These are phyloP conservation scores for Mustelus asterias DNA, from an alignment of 2,113 vertebrate genomes.

Conservation along the genomic window DNA sequence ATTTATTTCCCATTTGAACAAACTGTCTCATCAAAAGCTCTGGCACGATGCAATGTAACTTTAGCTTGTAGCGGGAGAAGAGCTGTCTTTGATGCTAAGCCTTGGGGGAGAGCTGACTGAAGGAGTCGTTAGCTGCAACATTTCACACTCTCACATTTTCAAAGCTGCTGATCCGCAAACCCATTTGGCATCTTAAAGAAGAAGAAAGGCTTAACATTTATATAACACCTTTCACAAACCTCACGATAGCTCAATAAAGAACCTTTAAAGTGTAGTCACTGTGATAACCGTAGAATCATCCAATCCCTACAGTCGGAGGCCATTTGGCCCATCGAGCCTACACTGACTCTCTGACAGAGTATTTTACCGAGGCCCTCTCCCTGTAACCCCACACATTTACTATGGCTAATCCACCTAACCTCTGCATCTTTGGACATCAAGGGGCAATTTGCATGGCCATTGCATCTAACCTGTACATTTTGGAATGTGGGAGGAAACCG, in stretches of 20 bases:
- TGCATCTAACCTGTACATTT: no score
- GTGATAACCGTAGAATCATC: background rate
- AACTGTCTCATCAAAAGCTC: background rate
- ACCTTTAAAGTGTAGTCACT: background rate
- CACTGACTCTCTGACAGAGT: no score
- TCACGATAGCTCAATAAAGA: background rate
- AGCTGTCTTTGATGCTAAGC: background rate
- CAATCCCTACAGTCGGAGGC: no score
- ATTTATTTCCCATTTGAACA: background rate
- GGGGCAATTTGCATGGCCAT: no score
- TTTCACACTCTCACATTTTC: background rate
- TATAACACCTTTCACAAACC: background rate
- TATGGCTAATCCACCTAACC: no score
- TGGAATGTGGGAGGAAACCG: no score
- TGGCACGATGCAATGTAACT: background rate
- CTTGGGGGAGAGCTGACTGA: background rate
- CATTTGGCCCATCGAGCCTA: no score
- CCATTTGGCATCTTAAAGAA: background rate
- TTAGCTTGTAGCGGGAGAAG: background rate
- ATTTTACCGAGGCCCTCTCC: no score
- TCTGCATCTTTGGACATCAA: no score
- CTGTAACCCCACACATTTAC: no score
- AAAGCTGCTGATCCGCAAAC: background rate
- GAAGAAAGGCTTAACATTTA: background rate
- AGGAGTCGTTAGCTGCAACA: background rate